Base-by-base conservation (phyloP, 2,797 vertebrate species). In the Centroberyx gerrardi region DNA sequence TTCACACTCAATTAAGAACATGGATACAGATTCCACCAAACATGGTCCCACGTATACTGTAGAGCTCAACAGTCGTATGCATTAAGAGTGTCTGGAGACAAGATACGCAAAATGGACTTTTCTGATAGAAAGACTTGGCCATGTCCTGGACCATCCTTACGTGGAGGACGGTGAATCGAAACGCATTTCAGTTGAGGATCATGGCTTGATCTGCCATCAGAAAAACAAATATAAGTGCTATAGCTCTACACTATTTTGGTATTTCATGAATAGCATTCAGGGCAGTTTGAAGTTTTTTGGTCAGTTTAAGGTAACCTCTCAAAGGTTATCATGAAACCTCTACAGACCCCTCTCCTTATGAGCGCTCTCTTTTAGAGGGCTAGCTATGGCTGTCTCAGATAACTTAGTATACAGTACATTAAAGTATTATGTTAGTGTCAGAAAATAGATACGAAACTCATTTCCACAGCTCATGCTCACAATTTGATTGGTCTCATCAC, bases 281-380 rank as follows among this genome's bases (percentile, higher is more conserved):
- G 94, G 93, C 91, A 91, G 92, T 92, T 90, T 89, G 88, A 92
- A 86, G 87, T 88, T 93, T 91, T 94, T 94, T 94, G 93, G 92
- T 94, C 90, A 91, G 90, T 92, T 88, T 90, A 90, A 91, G 88
- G 83, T 92, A 87, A 92, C 87, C 93, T 92, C 84, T 90, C 86
- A 90, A 91, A 90, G 88, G 91, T 93, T 83, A 72, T 84, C 80
- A 68, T 90, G 74, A 92, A 92, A 90, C 86, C 82, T 84, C 88
- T 80, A 84, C 81, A 85, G 80, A 89, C 85, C 85, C 86, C 82
- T 80, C 83, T 85, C 91, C 88, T 59, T 75, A 54, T 80, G 73
- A 92, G 82, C 80, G 29, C 85, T 87, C 92, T 88, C 78, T 74
- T 89, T 88, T 79, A 92, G 90, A 93, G 89, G 89, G 92, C 92